Evolutionary conservation across 2,797 vertebrate species (phyloP), one percentile per base, ranked within the genome.

Genomic region (Meriones psammophilus): DNA sequence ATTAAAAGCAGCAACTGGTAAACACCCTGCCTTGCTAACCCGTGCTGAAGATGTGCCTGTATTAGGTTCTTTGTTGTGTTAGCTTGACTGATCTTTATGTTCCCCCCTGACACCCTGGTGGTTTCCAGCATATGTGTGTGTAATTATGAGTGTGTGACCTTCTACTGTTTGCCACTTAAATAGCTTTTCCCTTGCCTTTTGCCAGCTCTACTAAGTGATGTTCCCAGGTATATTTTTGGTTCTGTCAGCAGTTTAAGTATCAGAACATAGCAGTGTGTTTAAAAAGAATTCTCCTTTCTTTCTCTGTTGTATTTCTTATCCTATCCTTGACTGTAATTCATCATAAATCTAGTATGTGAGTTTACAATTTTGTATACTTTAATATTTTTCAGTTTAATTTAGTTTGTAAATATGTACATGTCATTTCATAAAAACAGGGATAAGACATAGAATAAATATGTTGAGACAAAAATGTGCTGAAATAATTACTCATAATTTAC

Each of bases 161-260:
- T 97, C 94, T 93, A 92, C 88, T 96, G 68, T 94, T 97, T 97
- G 96, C 87, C 88, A 95, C 96, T 96, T 96, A 97, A 91, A 88
- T 96, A 94, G 89, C 94, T 92, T 92, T 92, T 88, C 89, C 94
- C n/a, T 94, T 92, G 86, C 80, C 93, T 97, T 95, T 90, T 96
- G 74, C 93, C 89, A 97, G 90, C 86, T 97, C 83, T 81, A 94
- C 92, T 50, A 95, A 88, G 42, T 73, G 36, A 91, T 76, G 77
- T 89, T 97, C 36, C 88, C 86, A 97, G 96, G 79, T 95, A 95
- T 81, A 89, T 78, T 92, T 97, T 95, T 94, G 87, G 46, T 88
- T n/a, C 74, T 95, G 92, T 97, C 88, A 97, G 95, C 94, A 96
- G 64, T 96, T 97, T 94, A 94, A 94, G 71, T 62, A 94, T 87